Conservation (phyloP, 2,797 vertebrate species). For the Oreochromis grahami region DNA sequence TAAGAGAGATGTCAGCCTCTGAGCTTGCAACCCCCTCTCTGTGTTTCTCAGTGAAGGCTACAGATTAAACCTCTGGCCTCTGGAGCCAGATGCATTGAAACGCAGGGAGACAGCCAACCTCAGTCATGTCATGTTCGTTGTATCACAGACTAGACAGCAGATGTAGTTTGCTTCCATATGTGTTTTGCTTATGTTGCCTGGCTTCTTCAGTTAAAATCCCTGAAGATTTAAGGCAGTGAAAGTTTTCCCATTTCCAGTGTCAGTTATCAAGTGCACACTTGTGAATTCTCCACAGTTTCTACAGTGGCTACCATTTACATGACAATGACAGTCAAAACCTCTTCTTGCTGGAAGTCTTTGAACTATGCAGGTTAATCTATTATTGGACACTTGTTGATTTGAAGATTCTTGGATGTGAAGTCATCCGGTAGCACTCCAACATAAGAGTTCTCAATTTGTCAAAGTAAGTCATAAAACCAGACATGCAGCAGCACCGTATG, state of each 20-base stretch:
- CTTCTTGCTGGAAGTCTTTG: constrained; percentile 34
- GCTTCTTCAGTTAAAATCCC: not conserved
- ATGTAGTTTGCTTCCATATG: not conserved
- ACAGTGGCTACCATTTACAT: constrained; percentile 35
- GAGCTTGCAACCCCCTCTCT: not conserved
- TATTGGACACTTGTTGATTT: not conserved
- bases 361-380: not conserved
- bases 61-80: constrained; percentile 66
- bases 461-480: not conserved
- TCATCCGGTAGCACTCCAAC: not conserved
- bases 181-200: not conserved
- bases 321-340: constrained; percentile 58
- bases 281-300: constrained; percentile 4
- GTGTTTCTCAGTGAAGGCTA: constrained; percentile 64
- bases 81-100: constrained; percentile 61
- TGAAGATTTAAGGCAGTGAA: not conserved
- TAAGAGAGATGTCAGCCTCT: not conserved
- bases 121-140: not conserved
- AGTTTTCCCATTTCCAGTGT: not conserved
- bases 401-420: not conserved
- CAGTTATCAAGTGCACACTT: not conserved
- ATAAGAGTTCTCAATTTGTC: accelerated
- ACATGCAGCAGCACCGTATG: not conserved
- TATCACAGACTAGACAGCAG: not conserved
- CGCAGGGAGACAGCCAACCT: not conserved